phyloP scores from a whole-genome alignment of 2,797 vertebrate species.

The Furcifer pardalis region DNA sequence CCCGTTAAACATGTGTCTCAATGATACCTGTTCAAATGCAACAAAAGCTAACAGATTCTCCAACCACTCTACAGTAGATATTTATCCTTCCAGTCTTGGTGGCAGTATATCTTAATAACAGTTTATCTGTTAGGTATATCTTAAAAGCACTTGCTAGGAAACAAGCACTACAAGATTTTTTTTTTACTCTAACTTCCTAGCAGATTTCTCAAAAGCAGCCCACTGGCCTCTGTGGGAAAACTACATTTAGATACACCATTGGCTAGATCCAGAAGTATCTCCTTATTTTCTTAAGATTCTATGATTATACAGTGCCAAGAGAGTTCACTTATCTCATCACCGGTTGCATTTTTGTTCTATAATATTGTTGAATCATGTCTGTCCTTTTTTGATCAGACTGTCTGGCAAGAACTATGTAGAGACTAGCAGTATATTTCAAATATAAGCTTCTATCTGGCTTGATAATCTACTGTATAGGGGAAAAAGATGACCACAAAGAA shows the following conservation, averaged over 20 bases:
- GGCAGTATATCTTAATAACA: too few relatives aligned
- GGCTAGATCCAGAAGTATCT: background rate
- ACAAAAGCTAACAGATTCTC: too few relatives aligned
- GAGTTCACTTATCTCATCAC: background rate
- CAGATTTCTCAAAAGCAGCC: background rate
- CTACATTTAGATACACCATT: background rate
- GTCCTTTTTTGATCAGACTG: background rate
- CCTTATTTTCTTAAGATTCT: background rate
- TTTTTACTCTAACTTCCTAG: background rate
- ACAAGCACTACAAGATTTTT: background rate
- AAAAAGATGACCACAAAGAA: too few relatives aligned
- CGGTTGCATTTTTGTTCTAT: background rate
- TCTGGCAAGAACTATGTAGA: background rate
- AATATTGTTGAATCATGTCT: conserved; percentile 2
- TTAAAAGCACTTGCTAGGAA: background rate
- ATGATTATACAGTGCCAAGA: background rate
- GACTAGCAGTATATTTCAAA: background rate
- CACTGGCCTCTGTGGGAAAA: background rate
- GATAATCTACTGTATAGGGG: background rate
- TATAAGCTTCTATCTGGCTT: background rate
- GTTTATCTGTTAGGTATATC: too few relatives aligned
- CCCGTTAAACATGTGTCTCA: too few relatives aligned
- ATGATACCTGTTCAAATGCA: too few relatives aligned
- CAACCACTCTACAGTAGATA: too few relatives aligned
- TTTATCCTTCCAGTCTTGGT: too few relatives aligned